Evolutionary conservation across 2,797 vertebrate genomes (phyloP), one percentile per base, ranked within the genome.

Genomic region (Danio choprae): DNA sequence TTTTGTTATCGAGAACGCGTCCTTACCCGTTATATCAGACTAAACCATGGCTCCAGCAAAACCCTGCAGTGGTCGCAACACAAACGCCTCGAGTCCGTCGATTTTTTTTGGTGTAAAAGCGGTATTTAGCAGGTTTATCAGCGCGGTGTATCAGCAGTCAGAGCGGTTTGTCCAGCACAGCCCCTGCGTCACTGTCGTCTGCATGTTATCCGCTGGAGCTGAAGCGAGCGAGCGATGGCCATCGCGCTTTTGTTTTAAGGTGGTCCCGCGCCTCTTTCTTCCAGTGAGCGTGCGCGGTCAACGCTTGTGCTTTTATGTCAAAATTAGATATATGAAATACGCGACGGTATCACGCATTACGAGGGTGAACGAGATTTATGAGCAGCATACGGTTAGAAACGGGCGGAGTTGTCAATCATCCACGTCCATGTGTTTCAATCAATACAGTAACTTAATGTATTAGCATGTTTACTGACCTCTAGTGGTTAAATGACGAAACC

Each of bases 21-120:
- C 18, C 77, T 79, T 72, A 79, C 77, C 77, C 38, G 56, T 53
- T 63, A n/a, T 68, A 29, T 68, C 55, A 63, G 58, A 2, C 59
- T 79, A 79, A 72, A 63, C 56, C 77, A 79, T 79, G 41, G 56
- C 20, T 72, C 68, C 77, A 62, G 67, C 36, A 13, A 7, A 22
- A 51, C 48, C 22, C 13, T 69, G 15, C 18, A 48, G 16, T n/a
- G 18, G 50, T 22, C 36, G 50, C 64, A 46, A 43, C 46, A 74
- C 22, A 48, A n/a, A 74, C 3, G 46, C 11, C 38, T 62, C 15
- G 43, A 12, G 46, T 43, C 1, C 40, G 8, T 16, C 41, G 75
- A 48, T 59, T 65, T 51, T 51, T n/a, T 29, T 41, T 62, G 58
- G 20, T 41, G 1, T 7, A 55, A 46, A 36, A 48, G 11, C 18